These are phyloP conservation scores for Paratilapia polleni DNA, from an alignment of 2,113 vertebrate species.

Conservation along the genomic window DNA sequence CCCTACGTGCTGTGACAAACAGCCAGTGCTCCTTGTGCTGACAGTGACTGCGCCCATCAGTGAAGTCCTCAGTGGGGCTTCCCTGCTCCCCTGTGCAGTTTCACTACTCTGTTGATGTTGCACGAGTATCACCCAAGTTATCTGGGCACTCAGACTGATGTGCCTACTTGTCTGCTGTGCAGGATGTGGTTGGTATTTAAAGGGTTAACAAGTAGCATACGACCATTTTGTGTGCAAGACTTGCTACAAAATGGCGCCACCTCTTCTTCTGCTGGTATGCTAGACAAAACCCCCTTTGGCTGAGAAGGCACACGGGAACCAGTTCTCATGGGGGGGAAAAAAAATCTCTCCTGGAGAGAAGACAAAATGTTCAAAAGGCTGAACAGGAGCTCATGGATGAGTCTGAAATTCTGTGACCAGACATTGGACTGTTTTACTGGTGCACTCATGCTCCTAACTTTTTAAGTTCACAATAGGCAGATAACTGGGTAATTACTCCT, in stretches of 20 bases:
- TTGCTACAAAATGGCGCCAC: constrained; percentile 68
- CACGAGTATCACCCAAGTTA: not conserved
- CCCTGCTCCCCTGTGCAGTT: not conserved
- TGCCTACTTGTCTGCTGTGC: constrained; percentile 18
- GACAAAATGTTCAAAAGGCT: not conserved
- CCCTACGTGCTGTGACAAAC: not conserved
- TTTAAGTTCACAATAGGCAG: not conserved
- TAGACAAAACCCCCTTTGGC: not conserved
- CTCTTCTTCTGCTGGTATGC: not conserved
- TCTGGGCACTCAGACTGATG: not conserved
- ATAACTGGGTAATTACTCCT: not conserved
- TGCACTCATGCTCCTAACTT: not conserved
- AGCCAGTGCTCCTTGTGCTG: not conserved
- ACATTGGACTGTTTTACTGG: not conserved
- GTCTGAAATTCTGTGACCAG: not conserved
- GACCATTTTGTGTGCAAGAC: constrained; percentile 66
- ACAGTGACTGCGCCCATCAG: not conserved
- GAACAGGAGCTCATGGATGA: not conserved
- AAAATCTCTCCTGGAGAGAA: too few relatives aligned
- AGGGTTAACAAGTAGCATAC: constrained; percentile 64
- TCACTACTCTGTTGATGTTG: not conserved
- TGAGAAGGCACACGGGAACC: constrained; percentile 10
- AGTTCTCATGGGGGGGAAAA: not conserved
- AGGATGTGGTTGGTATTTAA: constrained; percentile 13
- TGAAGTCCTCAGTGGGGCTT: constrained; percentile 12